Evolutionary conservation across 2,113 vertebrate genomes (phyloP), one percentile per base, ranked within the genome.

Genomic region (Petromus typicus): DNA sequence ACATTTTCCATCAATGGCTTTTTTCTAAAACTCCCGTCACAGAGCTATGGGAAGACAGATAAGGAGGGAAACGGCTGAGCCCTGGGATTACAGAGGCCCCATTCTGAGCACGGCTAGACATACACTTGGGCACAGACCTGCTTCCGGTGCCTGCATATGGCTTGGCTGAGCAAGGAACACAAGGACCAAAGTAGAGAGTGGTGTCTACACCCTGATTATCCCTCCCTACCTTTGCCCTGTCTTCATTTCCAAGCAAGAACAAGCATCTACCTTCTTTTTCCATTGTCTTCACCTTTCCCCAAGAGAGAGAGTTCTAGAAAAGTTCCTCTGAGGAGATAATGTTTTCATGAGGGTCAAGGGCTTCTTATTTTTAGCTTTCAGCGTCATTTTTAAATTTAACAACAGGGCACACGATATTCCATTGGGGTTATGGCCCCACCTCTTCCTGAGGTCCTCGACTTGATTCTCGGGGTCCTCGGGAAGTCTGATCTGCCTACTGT

Each of bases 331-430:
- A 16, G 57, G 51, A 71, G 32, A 16, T 89, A 9, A 57, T 3
- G 11, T 16, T 66, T 76, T 23, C 34, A 18, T 75, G n/a, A 14
- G 17, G n/a, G 23, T 76, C 32, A 25, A 66, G 34, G n/a, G 18
- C 27, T 59, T 82, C 93, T 82, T 40, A 22, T 12, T 81, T 57
- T 73, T 54, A 23, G 3, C 69, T 93, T 54, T 23, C 11, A 2
- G 43, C 16, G 16, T 37, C 83, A 30, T 34, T 27, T 7, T 48
- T 1, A 25, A 64, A 1, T 10, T 78, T 34, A 30, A 10, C 12
- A 56, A 20, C 25, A 43, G 25, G 3, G 4, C 1, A 2, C 14
- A 2, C 0, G 0, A 1, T 17, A 13, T 5, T 3, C 16, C 25
- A 7, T 1, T 56, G 56, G 37, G 16, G n/a, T 59, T 59, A 43